These are phyloP conservation scores for Astreopora myriophthalma DNA, from an alignment of 64 coral and sea anemone genomes.

Conservation along the genomic window DNA sequence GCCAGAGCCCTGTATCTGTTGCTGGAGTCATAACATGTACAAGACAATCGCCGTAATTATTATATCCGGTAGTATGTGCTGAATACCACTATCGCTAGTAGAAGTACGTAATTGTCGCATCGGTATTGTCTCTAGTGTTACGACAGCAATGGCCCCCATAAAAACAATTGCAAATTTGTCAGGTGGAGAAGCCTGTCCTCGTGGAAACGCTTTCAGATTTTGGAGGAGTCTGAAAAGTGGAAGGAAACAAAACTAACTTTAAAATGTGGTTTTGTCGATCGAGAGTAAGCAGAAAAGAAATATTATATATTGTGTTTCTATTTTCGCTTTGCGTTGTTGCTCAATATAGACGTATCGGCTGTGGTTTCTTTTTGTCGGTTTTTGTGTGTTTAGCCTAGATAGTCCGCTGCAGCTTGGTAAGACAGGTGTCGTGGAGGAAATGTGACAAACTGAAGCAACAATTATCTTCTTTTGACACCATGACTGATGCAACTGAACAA, in stretches of 20 bases:
- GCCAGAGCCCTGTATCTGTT: too few species aligned
- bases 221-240: not conserved
- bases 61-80: too few species aligned
- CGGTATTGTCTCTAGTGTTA: too few species aligned
- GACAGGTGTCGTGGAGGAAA: not conserved
- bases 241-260: not conserved
- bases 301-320: not conserved
- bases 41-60: too few species aligned
- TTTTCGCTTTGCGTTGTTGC: not conserved
- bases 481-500: not conserved
- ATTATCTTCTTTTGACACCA: too few species aligned
- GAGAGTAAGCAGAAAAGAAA: not conserved
- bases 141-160: too few species aligned
- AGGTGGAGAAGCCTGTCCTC: too few species aligned
- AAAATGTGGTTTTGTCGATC: not conserved
- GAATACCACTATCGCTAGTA: too few species aligned
- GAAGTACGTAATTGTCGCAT: too few species aligned
- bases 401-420: not conserved
- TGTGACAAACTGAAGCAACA: not conserved
- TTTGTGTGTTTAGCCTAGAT: not conserved
- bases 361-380: not conserved
- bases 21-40: too few species aligned
- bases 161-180: too few species aligned
- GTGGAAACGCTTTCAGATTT: not conserved
- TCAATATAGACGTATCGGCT: not conserved